A percentile compares a stretch with the other conserved stretches of the same genome.
Conservation (phyloP, 2,113 vertebrate species). For the Planiliza haematocheilus region DNA sequence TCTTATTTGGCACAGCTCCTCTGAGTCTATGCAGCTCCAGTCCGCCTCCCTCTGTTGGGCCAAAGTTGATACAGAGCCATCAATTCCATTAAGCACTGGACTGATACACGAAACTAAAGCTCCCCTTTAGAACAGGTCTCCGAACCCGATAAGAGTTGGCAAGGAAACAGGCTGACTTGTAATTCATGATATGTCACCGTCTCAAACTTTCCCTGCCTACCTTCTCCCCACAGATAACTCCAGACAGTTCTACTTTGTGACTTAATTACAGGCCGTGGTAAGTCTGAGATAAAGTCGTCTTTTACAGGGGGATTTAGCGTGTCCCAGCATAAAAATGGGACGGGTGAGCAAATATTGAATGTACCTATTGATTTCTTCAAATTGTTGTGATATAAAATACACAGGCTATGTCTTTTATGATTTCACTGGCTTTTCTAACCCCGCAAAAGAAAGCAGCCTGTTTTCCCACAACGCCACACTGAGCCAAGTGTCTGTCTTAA, state of each 20-base stretch:
- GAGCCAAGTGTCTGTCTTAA: conserved; percentile 21
- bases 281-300: conserved; percentile 68
- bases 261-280: conserved; percentile 71
- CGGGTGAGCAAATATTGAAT: conserved; percentile 44
- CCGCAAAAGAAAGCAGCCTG: neutral
- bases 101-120: conserved; percentile 72
- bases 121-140: conserved; percentile 74
- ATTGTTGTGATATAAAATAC: conserved; percentile 23
- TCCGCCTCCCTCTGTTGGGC: conserved; percentile 45
- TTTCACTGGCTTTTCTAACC: conserved; percentile 4
- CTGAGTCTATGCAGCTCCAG: conserved; percentile 34
- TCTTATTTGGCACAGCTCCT: conserved; percentile 63
- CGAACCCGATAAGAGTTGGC: conserved; percentile 72
- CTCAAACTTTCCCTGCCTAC: conserved; percentile 66
- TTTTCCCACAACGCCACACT: conserved; percentile 10
- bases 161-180: conserved; percentile 66
- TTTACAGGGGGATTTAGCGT: conserved; percentile 57
- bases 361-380: conserved; percentile 53
- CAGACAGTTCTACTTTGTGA: conserved; percentile 71
- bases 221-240: conserved; percentile 64
- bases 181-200: conserved; percentile 76
- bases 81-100: conserved; percentile 79
- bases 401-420: conserved; percentile 2
- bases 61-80: conserved; percentile 81
- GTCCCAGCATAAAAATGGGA: conserved; percentile 35